Base-by-base conservation (phyloP, 2,797 vertebrate genomes). In the Podargus strigoides region DNA sequence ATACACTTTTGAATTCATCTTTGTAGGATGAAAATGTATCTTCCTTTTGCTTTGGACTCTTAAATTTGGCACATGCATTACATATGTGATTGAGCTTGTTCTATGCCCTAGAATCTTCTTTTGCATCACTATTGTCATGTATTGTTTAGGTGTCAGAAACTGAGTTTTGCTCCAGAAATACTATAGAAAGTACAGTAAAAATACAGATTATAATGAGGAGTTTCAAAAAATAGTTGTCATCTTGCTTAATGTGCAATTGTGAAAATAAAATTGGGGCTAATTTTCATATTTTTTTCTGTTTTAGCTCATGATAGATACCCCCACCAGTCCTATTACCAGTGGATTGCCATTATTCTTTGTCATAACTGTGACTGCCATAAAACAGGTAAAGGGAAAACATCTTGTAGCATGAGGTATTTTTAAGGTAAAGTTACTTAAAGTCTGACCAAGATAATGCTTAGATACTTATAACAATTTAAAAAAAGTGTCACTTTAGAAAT, bases 261-360 rank as follows among this genome's bases (percentile, higher is more conserved):
- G 58, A 95, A 93, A 94, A 56, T 64, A 73, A 18, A 58, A 75
- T 70, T 74, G 27, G 8, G 39, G 32, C 28, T 80, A 46, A 97
- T 85, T 44, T 94, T 76, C 41, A 3, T 74, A 11, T 74, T 84
- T 89, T 91, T 44, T 56, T 97, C 85, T 83, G 85, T 95, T 97
- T 23, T 95, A 99, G 99, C 98, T 99, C 96, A 99, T 99, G 99
- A 99, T 99, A 94, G 99, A 99, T 96, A 99, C 99, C 56, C 99
- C 99, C 77, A 99, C 99, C 84, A 99, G 99, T 97, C 99, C 99
- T 78, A 97, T 99, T 97, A 99, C 99, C 96, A 99, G 99, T 80
- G 99, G 99, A 95, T 98, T 99, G 97, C 99, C 99, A 74, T 98
- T 99, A 81, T 99, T 99, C 98, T 99, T 99, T 97, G 99, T 99